A percentile compares a stretch with the other conserved stretches of the same genome.
phyloP scores from a whole-genome alignment of 2,113 vertebrate species.

The Prolemur simus region DNA sequence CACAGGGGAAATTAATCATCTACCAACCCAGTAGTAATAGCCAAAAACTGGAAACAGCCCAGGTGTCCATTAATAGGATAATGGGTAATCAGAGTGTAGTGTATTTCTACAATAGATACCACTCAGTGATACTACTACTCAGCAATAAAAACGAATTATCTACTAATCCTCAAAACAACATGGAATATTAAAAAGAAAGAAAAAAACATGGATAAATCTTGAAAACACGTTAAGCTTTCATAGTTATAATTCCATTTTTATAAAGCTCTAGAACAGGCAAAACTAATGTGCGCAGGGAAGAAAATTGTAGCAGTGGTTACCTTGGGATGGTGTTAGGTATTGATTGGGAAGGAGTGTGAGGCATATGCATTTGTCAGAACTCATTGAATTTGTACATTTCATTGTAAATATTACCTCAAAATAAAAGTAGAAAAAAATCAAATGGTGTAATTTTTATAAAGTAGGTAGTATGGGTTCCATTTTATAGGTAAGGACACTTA shows the following conservation, averaged over 20 bases:
- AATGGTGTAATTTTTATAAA: neutral
- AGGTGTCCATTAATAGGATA: neutral
- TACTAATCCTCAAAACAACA: neutral
- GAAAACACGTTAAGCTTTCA: neutral
- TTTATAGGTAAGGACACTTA: neutral
- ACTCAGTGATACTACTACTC: neutral
- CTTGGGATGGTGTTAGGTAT: neutral
- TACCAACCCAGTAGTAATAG: neutral
- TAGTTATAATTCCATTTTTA: neutral
- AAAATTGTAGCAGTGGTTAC: neutral
- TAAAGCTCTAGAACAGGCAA: neutral
- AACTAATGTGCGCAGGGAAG: neutral
- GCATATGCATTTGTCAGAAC: neutral
- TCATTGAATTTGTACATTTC: neutral
- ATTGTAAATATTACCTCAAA: conserved; percentile 3
- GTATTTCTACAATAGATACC: neutral
- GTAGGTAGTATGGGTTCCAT: neutral
- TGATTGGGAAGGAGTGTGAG: neutral
- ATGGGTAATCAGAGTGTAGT: neutral
- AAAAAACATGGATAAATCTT: neutral
- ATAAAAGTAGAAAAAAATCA: neutral
- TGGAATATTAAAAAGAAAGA: neutral
- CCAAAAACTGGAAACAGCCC: neutral
- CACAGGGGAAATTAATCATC: neutral
- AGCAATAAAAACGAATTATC: neutral